Evolutionary conservation across 2,113 vertebrate species (phyloP), one percentile per base, ranked within the genome.

Genomic region (Saguinus midas): DNA sequence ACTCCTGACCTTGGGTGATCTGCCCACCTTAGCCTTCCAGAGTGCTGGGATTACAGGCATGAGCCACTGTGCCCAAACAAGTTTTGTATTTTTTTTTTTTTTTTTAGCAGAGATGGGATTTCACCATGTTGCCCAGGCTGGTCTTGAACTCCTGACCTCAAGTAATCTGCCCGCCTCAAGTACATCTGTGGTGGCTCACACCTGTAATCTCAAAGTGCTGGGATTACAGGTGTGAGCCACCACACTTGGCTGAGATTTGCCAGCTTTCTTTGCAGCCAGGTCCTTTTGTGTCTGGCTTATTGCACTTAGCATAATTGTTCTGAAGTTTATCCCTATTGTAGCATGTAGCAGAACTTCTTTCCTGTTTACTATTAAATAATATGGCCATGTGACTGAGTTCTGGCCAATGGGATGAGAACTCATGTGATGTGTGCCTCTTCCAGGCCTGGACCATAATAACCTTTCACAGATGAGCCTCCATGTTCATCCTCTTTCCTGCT

Each of bases 231-330:
- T 6, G 5, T 64, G 61, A 64, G 61, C 61, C 61, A 64, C 61
- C 8, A 18, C 23, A 20, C 6, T 37, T 52, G 14, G 18, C 27
- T 4, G 21, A 29, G 20, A 40, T 61, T 89, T 86, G 55, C 68
- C 81, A 93, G 81, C 25, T 23, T 61, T 50, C 88, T 92, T 91
- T 57, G 40, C 3, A 4, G 29, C 73, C 78, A 37, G 43, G 18
- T 66, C 85, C 23, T 87, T 72, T 55, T 80, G 40, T 75, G 29
- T 87, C 35, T 75, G 83, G n/a, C 50, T 92, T 70, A 85, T 81
- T 94, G 82, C 61, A 70, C 50, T 95, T 84, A 81, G 55, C n/a
- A 64, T 29, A 83, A 55, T 79, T 73, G 11, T 84, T 95, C 50
- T 11, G 79, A 75, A 48, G 16, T 70, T 76, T 76, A 83, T 50